Percentiles rank a stretch among this genome's conserved stretches.
Conservation (phyloP, 2,113 vertebrate species). For the Eidolon helvum region DNA sequence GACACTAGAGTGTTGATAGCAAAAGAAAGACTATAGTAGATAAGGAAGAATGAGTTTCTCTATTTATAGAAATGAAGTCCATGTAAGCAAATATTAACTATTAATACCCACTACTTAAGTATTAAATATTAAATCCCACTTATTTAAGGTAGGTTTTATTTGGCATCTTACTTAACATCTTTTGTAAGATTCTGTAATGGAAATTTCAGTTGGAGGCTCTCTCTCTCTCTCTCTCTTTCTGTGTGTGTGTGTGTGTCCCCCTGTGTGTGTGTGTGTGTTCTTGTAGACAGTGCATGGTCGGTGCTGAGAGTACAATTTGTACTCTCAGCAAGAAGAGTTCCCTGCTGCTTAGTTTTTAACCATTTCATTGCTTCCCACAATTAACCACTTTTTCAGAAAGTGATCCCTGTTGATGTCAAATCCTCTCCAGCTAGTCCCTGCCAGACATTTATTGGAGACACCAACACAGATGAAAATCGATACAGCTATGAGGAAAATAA, state of each 20-base stretch:
- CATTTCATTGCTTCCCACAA: not conserved
- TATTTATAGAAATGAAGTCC: not conserved
- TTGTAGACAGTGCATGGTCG: not conserved
- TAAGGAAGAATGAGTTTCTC: not conserved
- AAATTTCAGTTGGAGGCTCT: not conserved
- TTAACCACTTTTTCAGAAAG: constrained; percentile 33
- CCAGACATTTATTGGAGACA: constrained; percentile 33
- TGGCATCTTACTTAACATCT: not conserved
- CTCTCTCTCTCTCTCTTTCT: not conserved
- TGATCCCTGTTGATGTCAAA: constrained; percentile 28
- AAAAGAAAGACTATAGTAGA: not conserved
- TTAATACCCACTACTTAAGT: not conserved
- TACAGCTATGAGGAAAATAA: constrained; percentile 54
- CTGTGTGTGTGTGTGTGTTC: not conserved
- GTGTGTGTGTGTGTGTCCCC: too few species aligned
- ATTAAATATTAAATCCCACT: not conserved
- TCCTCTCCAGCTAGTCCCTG: constrained; percentile 17
- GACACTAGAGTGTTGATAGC: not conserved
- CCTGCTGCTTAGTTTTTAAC: not conserved
- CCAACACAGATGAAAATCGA: constrained; percentile 54
- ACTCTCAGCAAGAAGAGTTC: not conserved
- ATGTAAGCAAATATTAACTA: not conserved
- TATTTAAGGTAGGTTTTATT: not conserved
- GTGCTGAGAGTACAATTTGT: not conserved
- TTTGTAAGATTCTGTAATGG: not conserved